Conservation (phyloP, 2,888 invertebrate genomes). For the Parthenolecanium corni region DNA sequence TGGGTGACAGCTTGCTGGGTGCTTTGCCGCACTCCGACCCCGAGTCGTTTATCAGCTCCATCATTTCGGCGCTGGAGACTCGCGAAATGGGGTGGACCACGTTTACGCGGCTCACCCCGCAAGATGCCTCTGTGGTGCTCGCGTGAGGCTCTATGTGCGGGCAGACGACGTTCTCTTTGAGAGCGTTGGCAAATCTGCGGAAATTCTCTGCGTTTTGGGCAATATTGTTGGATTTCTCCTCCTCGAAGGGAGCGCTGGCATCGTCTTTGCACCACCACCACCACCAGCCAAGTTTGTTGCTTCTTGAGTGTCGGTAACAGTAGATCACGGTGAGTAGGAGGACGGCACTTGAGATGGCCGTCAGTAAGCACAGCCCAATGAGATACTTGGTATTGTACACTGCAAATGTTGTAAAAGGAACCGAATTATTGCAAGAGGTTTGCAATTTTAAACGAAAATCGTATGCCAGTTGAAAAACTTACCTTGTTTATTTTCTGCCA, state of each 20-base stretch:
- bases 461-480: too few relatives aligned
- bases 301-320: slow-evolving; percentile 6
- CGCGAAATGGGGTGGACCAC: slow-evolving; percentile 42
- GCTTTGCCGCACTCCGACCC: slow-evolving; percentile 37
- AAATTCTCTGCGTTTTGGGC: slow-evolving; percentile 77
- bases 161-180: slow-evolving; percentile 43
- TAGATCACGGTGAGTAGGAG: slow-evolving; percentile 2
- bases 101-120: slow-evolving; percentile 36
- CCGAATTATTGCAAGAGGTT: too few relatives aligned
- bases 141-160: slow-evolving; percentile 29
- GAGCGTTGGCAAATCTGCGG: slow-evolving; percentile 62
- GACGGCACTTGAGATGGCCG: not conserved
- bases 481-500: slow-evolving; percentile 14
- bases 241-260: slow-evolving; percentile 47
- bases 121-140: slow-evolving; percentile 33
- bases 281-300: not conserved
- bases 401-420: too few relatives aligned
- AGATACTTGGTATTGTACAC: slow-evolving; percentile 7
- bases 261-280: not conserved
- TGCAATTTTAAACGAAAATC: too few relatives aligned
- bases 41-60: slow-evolving; percentile 51
- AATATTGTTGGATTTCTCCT: slow-evolving; percentile 80
- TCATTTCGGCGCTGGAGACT: slow-evolving; percentile 47
- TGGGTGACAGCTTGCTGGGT: slow-evolving; percentile 25
- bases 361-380: not conserved